phyloP scores from a whole-genome alignment of 2,797 vertebrate species.

The Gallinago nigripennis region DNA sequence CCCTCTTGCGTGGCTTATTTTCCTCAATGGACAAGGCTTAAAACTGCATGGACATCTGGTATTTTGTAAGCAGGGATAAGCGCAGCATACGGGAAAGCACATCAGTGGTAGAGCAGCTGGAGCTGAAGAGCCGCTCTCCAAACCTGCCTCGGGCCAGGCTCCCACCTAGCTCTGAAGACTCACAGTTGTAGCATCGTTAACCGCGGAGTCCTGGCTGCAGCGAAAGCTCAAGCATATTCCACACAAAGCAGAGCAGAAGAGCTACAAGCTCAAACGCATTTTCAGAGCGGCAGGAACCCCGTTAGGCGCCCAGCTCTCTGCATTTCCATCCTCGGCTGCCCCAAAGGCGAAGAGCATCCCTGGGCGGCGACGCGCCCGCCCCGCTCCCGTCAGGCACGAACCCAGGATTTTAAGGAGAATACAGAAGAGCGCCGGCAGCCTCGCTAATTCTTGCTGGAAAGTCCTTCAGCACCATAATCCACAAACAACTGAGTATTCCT shows the following conservation, averaged over 20 bases:
- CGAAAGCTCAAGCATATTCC: not conserved
- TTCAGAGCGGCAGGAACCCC: not conserved
- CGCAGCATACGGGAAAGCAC: not conserved
- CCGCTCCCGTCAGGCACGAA: not conserved
- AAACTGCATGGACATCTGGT: not conserved
- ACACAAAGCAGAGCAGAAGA: not conserved
- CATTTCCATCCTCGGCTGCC: constrained; percentile 43
- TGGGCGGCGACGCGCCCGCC: not conserved
- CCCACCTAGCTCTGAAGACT: constrained; percentile 3
- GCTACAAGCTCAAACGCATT: not conserved
- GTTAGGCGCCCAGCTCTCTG: not conserved
- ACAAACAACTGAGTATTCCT: not conserved
- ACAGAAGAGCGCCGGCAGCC: not conserved
- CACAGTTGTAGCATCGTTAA: not conserved
- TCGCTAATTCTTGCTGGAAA: not conserved
- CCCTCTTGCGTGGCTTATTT: not conserved
- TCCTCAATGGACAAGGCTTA: constrained; percentile 1
- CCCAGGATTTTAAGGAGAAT: not conserved
- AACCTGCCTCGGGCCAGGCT: not conserved
- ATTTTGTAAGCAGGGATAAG: not conserved
- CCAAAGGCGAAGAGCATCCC: constrained; percentile 11
- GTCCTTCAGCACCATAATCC: constrained; percentile 20
- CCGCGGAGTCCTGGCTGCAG: not conserved
- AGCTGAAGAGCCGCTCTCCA: not conserved
- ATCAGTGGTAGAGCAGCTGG: not conserved